Evolutionary conservation across 2,888 invertebrate species (phyloP).

Genomic region (Ecdyonurus torrentis): DNA sequence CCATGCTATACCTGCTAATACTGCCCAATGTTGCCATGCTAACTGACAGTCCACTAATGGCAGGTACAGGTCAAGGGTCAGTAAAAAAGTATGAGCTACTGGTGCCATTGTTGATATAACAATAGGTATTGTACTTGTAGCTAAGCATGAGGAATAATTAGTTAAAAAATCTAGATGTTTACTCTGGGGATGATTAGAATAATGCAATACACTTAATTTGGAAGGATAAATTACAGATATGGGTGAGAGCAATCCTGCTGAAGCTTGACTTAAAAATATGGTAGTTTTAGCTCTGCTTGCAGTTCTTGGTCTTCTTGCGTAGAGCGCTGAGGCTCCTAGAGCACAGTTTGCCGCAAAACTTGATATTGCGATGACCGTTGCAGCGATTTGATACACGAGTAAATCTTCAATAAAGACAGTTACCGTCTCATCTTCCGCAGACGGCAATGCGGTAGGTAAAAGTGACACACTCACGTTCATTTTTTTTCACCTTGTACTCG

Average conservation of each 20-base stretch:
- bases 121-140: neutral
- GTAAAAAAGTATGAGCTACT: neutral
- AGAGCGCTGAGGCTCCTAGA: neutral
- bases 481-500: too few relatives aligned
- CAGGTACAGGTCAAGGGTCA: neutral
- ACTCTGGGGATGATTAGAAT: neutral
- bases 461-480: neutral
- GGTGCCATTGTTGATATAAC: neutral
- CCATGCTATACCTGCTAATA: neutral
- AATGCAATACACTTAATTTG: neutral
- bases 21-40: neutral
- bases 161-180: neutral
- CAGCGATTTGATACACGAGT: neutral
- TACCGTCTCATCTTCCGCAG: neutral
- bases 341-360: neutral
- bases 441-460: neutral
- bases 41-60: neutral
- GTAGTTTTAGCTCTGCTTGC: neutral
- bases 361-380: neutral
- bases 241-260: neutral
- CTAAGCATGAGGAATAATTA: neutral
- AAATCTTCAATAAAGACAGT: neutral
- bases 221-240: neutral
- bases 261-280: neutral
- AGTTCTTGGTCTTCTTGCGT: neutral